phyloP scores from a whole-genome alignment of 2,113 vertebrate genomes.

The Dicaeum eximium region DNA sequence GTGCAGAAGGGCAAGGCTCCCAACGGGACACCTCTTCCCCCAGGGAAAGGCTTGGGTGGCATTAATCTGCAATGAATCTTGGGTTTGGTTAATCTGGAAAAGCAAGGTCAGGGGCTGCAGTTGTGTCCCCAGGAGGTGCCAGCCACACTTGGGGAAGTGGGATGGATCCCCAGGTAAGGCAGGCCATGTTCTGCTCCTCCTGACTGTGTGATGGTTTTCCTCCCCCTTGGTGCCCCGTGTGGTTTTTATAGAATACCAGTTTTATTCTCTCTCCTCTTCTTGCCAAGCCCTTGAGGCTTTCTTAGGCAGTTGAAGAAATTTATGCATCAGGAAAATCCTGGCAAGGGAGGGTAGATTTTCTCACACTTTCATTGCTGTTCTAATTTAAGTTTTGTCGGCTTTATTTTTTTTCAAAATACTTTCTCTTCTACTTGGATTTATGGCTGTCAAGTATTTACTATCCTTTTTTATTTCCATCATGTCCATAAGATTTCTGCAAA shows the following conservation, averaged over 20 bases:
- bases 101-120: not conserved
- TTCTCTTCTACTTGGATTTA: constrained; percentile 26
- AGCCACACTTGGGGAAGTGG: accelerated
- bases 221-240: not conserved
- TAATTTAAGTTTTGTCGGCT: constrained; percentile 2
- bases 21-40: not conserved
- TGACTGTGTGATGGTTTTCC: not conserved
- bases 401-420: not conserved
- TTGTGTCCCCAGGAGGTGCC: accelerated
- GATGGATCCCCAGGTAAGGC: not conserved
- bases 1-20: not conserved
- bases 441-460: constrained; percentile 15
- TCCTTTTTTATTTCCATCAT: constrained; percentile 9
- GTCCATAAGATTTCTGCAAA: not conserved
- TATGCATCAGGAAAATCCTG: not conserved
- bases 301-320: not conserved
- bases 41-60: not conserved
- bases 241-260: not conserved
- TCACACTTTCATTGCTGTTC: not conserved
- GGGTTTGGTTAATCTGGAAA: not conserved
- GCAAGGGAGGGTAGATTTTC: constrained; percentile 32
- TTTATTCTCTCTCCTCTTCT: not conserved
- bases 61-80: accelerated
- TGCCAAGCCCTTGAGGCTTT: constrained; percentile 27
- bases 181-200: not conserved